Base-by-base conservation (phyloP, 1,140 invertebrate genomes). In the Coelopa frigida region DNA sequence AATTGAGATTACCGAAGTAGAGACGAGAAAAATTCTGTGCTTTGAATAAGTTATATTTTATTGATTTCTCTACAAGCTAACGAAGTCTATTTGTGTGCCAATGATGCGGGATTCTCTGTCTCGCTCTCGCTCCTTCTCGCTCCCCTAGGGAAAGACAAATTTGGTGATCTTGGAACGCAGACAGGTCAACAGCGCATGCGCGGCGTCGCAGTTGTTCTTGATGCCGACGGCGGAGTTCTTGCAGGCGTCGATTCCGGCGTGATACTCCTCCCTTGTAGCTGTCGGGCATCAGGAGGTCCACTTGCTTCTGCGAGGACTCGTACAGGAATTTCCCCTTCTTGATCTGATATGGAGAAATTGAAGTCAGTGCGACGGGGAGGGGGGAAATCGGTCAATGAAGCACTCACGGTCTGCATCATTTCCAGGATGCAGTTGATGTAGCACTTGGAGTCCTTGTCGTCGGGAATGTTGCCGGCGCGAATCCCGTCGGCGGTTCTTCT, bases 341-440 rank as follows among this genome's bases (percentile, higher is more conserved):
- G 38, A 67, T 64, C 63, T 67, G 27, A 8, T 4, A 5, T 18
- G n/a, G 29, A 21, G 14, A 15, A 11, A 44, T n/a, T n/a, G n/a
- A n/a, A n/a, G n/a, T n/a, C n/a, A n/a, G n/a, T n/a, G n/a, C n/a
- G n/a, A n/a, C n/a, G n/a, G n/a, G n/a, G n/a, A n/a, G n/a, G n/a
- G n/a, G n/a, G n/a, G n/a, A n/a, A n/a, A n/a, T n/a, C n/a, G n/a
- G n/a, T n/a, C n/a, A n/a, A n/a, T n/a, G n/a, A n/a, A 14, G 2
- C 20, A 17, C 15, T 42, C 36, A 67, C 63, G 48, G 63, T 49
- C 44, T 67, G 63, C 63, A 67, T 67, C 63, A 67, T 64, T 40
- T 67, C 63, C 29, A 67, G 50, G 8, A 67, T 37, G 33, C 63
- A 67, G 23, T 67, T 67, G 10, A 67, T 56, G 37, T 67, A 67